Conservation (phyloP, 2,888 invertebrate species). For the Salticus scenicus region DNA sequence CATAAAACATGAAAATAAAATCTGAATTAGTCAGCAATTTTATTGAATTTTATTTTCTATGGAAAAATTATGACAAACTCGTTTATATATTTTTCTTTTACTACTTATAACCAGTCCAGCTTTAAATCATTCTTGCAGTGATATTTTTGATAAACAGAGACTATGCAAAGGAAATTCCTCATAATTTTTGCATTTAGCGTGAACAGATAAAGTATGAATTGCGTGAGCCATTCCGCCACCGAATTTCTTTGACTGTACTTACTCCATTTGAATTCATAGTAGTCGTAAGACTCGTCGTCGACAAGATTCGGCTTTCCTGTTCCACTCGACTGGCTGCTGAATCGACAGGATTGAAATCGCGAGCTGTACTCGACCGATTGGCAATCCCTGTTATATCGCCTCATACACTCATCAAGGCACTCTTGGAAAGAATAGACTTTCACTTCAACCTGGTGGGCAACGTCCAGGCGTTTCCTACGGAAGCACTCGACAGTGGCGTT, state of each 20-base stretch:
- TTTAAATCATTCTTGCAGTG: too few relatives aligned
- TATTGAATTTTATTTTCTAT: too few relatives aligned
- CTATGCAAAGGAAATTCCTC: too few relatives aligned
- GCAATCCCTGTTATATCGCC: slow-evolving; percentile 78
- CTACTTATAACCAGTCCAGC: too few relatives aligned
- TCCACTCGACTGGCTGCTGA: slow-evolving; percentile 80
- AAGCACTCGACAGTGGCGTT: slow-evolving; percentile 89
- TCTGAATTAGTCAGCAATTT: too few relatives aligned
- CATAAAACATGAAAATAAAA: too few relatives aligned
- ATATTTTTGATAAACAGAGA: too few relatives aligned
- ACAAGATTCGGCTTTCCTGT: slow-evolving; percentile 82
- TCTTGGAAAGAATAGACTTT: slow-evolving; percentile 91
- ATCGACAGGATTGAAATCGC: slow-evolving; percentile 69
- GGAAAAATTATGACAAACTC: too few relatives aligned
- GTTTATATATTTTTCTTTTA: too few relatives aligned
- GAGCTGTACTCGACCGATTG: slow-evolving; percentile 71
- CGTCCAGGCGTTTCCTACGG: slow-evolving; percentile 88
- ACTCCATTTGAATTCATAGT: slow-evolving; percentile 81
- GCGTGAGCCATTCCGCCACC: slow-evolving; percentile 50
- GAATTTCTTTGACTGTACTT: slow-evolving; percentile 51
- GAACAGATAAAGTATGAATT: slow-evolving; percentile 43
- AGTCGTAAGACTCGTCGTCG: slow-evolving; percentile 93
- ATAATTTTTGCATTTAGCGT: slow-evolving; percentile 27
- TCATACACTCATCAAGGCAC: slow-evolving; percentile 90
- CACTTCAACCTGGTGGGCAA: slow-evolving; percentile 92